These are phyloP conservation scores for Clavelina lepadiformis DNA, from an alignment of 23 tunicate species.

Conservation along the genomic window DNA sequence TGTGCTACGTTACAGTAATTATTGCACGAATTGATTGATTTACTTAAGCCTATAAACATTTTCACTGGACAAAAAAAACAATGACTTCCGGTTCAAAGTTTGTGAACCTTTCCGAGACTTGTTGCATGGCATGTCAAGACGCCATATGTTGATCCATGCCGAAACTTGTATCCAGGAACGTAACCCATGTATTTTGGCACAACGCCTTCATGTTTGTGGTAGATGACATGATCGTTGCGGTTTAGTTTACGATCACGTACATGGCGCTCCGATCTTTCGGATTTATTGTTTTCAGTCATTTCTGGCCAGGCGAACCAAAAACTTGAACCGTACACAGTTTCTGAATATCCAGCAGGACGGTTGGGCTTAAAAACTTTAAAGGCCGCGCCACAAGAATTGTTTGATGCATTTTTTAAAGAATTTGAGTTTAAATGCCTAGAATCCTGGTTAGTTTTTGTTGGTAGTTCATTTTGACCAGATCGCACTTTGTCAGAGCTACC, in stretches of 20 bases:
- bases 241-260: conserved; percentile 46
- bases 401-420: too few relatives aligned
- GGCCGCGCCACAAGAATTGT: too few relatives aligned
- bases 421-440: too few relatives aligned
- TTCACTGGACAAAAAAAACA: conserved; percentile 3
- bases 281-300: not conserved
- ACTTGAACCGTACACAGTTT: conserved; percentile 83
- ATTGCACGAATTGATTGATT: not conserved
- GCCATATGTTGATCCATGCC: conserved; percentile 86
- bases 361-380: too few relatives aligned
- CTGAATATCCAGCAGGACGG: conserved; percentile 62
- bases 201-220: conserved; percentile 87
- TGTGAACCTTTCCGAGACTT: conserved; percentile 37
- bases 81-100: conserved; percentile 4
- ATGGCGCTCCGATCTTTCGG: conserved; percentile 41
- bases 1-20: not conserved
- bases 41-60: not conserved
- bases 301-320: conserved; percentile 83
- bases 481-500: conserved; percentile 48
- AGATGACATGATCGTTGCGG: conserved; percentile 67
- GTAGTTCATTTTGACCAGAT: too few relatives aligned
- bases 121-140: conserved; percentile 77
- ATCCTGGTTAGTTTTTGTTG: too few relatives aligned
- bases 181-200: conserved; percentile 93
- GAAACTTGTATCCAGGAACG: conserved; percentile 78